Evolutionary conservation across 2,888 invertebrate species (phyloP), one percentile per base, ranked within the genome.

Genomic region (Lycaena phlaeas): DNA sequence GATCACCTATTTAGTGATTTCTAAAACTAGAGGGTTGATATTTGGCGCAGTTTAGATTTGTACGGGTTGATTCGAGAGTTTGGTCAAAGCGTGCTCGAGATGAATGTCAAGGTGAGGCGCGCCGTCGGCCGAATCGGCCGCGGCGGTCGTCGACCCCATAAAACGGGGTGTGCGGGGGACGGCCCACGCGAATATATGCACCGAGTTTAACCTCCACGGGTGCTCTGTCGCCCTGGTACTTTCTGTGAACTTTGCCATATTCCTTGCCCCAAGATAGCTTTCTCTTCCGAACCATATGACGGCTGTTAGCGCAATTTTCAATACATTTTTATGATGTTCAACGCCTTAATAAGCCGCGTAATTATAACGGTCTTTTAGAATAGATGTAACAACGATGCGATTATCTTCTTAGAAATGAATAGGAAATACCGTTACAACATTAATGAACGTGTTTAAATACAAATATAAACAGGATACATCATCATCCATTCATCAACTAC

Each of bases 91-190:
- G 73, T 70, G 70, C 64, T 68, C 68, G 73, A 81, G 82, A 84
- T 81, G 82, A 84, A 84, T 84, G 84, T 84, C 84, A 84, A 84
- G 82, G 84, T 82, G 79, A 84, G 81, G 78, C 72, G 72, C 72
- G 74, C 76, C 72, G 73, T 60, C 74, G 77, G 75, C 81, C 81
- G 78, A 81, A 79, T 74, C 78, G 78, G 71, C 77, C 66, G 70
- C 67, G 61, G 69, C 66, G 70, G 79, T 76, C 81, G 64, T 73
- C 72, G 81, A 82, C 78, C 84, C 68, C 54, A 57, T 46, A 55
- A 31, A 59, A 59, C 31, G 47, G 64, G 57, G 46, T 53, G 61
- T 54, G 60, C 57, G 70, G 68, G 66, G 66, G 64, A 57, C 73
- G 69, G 71, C 78, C 77, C 75, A 79, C 81, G 79, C 81, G 76